Percentiles rank a stretch among this genome's conserved stretches.
These are phyloP conservation scores for Botia almorhae DNA, from an alignment of 2,797 vertebrate genomes.

Conservation along the genomic window DNA sequence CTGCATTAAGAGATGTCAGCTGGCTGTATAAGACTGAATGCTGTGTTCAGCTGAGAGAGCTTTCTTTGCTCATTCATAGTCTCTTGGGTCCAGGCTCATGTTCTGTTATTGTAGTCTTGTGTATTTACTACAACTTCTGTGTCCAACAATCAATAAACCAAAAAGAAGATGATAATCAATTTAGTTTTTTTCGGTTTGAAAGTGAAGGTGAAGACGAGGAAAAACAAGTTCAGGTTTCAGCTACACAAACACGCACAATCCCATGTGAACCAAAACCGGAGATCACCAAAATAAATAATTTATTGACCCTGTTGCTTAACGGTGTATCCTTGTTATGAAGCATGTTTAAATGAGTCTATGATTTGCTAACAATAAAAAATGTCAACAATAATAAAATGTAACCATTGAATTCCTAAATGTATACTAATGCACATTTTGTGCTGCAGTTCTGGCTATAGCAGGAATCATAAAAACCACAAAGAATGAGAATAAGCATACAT, in stretches of 20 bases:
- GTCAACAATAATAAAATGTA: not conserved
- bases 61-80: not conserved
- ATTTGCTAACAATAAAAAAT: not conserved
- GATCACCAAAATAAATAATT: constrained; percentile 39
- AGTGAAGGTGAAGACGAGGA: constrained; percentile 5
- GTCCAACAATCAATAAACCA: constrained; percentile 37
- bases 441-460: not conserved
- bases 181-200: constrained; percentile 18
- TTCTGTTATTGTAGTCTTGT: constrained; percentile 35
- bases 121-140: constrained; percentile 32
- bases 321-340: constrained; percentile 1
- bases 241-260: constrained; percentile 19
- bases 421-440: not conserved
- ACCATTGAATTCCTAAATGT: not conserved
- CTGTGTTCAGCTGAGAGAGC: not conserved
- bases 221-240: constrained; percentile 44
- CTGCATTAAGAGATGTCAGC: not conserved
- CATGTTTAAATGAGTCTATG: not conserved
- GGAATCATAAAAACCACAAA: not conserved
- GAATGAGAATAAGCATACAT: not conserved
- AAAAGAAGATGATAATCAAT: constrained; percentile 39
- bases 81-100: constrained; percentile 26
- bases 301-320: constrained; percentile 20
- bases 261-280: constrained; percentile 26
- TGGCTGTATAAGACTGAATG: not conserved